Conservation (phyloP, 2,797 vertebrate genomes). For the Pachyuromys duprasi region DNA sequence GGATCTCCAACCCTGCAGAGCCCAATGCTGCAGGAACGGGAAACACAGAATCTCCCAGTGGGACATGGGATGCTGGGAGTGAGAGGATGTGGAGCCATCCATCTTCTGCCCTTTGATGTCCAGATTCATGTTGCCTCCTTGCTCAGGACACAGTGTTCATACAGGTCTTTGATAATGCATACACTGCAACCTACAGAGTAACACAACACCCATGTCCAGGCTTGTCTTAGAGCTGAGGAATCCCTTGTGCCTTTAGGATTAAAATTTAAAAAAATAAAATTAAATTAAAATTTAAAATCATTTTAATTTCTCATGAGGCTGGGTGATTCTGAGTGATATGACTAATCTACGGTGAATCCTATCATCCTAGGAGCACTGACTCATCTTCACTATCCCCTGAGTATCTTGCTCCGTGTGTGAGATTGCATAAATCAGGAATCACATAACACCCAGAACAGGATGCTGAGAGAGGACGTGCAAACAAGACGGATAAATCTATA, state of each 20-base stretch:
- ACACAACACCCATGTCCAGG: not conserved
- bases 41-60: not conserved
- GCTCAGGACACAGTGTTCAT: too few species aligned
- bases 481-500: not conserved
- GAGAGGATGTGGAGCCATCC: not conserved
- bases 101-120: not conserved
- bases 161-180: not conserved
- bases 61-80: not conserved
- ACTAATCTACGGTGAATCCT: fast-evolving
- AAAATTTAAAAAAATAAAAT: too few species aligned
- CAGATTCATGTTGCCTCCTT: not conserved
- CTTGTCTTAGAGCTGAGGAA: not conserved
- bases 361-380: fast-evolving
- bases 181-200: not conserved
- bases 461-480: not conserved
- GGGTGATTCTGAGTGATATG: not conserved
- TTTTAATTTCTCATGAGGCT: not conserved
- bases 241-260: not conserved
- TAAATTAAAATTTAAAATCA: not conserved
- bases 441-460: not conserved
- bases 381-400: not conserved
- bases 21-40: not conserved
- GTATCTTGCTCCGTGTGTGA: not conserved
- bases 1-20: not conserved
- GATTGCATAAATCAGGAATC: not conserved